Base-by-base conservation (phyloP, 2,888 invertebrate species). In the Lithophane leautieri region DNA sequence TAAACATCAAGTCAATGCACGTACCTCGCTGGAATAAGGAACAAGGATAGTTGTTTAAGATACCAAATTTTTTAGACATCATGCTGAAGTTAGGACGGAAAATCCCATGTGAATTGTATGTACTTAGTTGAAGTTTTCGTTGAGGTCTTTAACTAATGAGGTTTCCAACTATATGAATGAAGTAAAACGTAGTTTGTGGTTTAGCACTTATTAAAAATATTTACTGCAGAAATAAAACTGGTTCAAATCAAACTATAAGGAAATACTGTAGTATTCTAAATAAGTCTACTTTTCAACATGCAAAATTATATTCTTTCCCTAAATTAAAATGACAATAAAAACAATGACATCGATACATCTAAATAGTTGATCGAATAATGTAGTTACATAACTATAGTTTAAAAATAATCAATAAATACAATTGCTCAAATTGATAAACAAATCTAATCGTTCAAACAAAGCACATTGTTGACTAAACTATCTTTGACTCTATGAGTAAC, bases 391-490 rank as follows among this genome's bases (percentile, higher is more conserved):
- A 76, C 40, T 34, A 42, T 67, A 68, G 82, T 82, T 85, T 70
- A 28, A 70, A 74, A 82, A 82, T 71, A 73, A 61, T 44, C 28
- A 11, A 66, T 66, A 40, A 75, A 54, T 34, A 34, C 34, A 79
- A 63, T 70, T 11, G 25, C 61, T 52, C 1, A 42, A 75, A 84
- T 82, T 78, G 69, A 79, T 76, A 86, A 88, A 81, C 76, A 79
- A 70, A 4, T 72, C 34, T 78, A 62, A 81, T 58, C 34, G 14
- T 56, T 19, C 47, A 73, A 78, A 82, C 72, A 78, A 78, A 60
- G n/a, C 76, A 66, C 70, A 63, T 79, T 81, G 76, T 79, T 84
- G 71, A 77, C 71, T 40, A 74, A 78, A 79, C 77, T 81, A 70
- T 84, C 69, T 77, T 76, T 60, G 60, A 76, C 58, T 66, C 63